A percentile compares a stretch with the other conserved stretches of the same genome.
phyloP scores from a whole-genome alignment of 2,797 vertebrate genomes.

The Geotria australis region DNA sequence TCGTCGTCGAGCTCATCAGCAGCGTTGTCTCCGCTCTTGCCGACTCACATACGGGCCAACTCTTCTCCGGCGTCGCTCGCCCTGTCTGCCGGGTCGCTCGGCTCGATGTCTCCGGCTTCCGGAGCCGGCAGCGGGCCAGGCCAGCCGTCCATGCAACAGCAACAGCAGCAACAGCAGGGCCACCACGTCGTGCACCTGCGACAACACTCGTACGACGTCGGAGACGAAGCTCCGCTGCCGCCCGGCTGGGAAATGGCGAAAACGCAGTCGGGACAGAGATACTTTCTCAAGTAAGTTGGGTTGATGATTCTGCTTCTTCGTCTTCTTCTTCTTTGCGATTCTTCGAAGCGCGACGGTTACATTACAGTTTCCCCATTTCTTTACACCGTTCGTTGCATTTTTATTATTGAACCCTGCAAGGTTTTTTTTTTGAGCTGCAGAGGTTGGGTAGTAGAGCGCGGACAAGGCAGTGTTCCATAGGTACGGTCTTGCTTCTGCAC shows the following conservation, averaged over 20 bases:
- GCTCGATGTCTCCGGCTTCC: background rate
- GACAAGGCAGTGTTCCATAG: too few relatives aligned
- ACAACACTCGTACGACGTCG: slow-evolving; percentile 78
- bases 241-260: slow-evolving; percentile 91
- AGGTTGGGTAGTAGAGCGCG: too few relatives aligned
- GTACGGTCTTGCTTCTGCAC: too few relatives aligned
- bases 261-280: slow-evolving; percentile 59
- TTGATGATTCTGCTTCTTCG: background rate
- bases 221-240: slow-evolving; percentile 63
- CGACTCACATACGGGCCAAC: slow-evolving; percentile 38
- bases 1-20: slow-evolving; percentile 6
- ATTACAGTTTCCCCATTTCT: slow-evolving; percentile 3
- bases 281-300: slow-evolving; percentile 67
- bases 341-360: slow-evolving; percentile 2
- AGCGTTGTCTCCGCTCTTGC: slow-evolving; percentile 20
- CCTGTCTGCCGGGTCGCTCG: slow-evolving; percentile 17
- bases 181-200: slow-evolving; percentile 42
- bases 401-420: too few relatives aligned
- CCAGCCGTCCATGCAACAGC: slow-evolving; percentile 24
- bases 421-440: too few relatives aligned
- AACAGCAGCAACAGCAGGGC: slow-evolving; percentile 27
- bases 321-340: background rate
- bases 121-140: background rate
- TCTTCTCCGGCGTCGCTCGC: slow-evolving; percentile 75
- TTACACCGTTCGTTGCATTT: background rate